A percentile compares a stretch with the other conserved stretches of the same genome.
These are phyloP conservation scores for Fregata magnificens DNA, from an alignment of 2,113 vertebrate species.

Conservation along the genomic window DNA sequence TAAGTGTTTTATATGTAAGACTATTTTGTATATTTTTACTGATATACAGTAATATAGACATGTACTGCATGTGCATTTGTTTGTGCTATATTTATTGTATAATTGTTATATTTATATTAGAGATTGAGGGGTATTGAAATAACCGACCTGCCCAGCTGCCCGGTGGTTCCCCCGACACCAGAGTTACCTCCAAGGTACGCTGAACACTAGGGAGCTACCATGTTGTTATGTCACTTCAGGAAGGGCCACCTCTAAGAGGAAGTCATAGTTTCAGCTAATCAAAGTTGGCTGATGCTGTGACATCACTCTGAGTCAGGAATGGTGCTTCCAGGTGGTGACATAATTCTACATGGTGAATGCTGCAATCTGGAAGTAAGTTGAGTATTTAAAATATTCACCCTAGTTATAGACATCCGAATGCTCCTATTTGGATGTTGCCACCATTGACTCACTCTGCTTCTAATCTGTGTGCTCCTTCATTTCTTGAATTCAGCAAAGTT, in stretches of 20 bases:
- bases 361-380: conserved; percentile 59
- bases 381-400: conserved; percentile 74
- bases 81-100: conserved; percentile 80
- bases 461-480: conserved; percentile 57
- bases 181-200: conserved; percentile 84
- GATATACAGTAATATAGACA: conserved; percentile 54
- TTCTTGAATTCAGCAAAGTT: conserved; percentile 15
- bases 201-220: conserved; percentile 73
- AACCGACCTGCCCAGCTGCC: conserved; percentile 83
- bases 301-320: background rate
- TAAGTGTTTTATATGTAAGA: conserved; percentile 13
- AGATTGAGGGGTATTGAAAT: conserved; percentile 87
- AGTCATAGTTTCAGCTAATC: conserved; percentile 58
- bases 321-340: conserved; percentile 59
- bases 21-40: conserved; percentile 46
- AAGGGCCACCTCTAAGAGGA: conserved; percentile 49
- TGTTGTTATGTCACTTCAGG: conserved; percentile 65
- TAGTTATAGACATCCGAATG: conserved; percentile 68
- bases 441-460: conserved; percentile 33
- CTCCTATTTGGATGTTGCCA: conserved; percentile 62
- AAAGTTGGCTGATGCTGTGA: conserved; percentile 53
- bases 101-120: conserved; percentile 84
- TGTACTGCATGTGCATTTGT: conserved; percentile 65
- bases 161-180: conserved; percentile 81
- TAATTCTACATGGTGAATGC: conserved; percentile 30